Evolutionary conservation across 2,113 vertebrate genomes (phyloP).

Genomic region (Ictalurus furcatus): DNA sequence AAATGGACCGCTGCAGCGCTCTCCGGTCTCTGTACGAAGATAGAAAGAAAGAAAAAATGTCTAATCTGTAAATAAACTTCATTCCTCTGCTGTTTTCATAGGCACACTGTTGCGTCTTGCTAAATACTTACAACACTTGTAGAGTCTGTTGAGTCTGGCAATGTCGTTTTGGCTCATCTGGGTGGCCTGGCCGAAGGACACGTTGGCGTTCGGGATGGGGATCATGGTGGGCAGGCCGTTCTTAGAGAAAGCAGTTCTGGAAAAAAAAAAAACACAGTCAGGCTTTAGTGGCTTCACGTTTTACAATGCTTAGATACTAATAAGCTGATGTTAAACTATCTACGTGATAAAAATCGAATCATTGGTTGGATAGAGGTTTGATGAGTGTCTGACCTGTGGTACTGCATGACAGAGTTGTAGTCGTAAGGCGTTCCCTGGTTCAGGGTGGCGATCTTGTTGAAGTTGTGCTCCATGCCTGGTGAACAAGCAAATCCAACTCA

Average conservation of each 20-base stretch:
- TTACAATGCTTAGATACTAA: not conserved
- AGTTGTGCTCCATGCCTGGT: conserved; percentile 53
- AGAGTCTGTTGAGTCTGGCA: conserved; percentile 50
- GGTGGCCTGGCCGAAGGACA: conserved; percentile 37
- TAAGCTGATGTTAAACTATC: not conserved
- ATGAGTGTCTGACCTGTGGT: conserved; percentile 45
- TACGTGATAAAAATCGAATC: not conserved
- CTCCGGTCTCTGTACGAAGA: not conserved
- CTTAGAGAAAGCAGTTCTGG: conserved; percentile 56
- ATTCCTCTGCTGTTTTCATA: not conserved
- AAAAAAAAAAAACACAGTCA: not conserved
- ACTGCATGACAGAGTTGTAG: conserved; percentile 64
- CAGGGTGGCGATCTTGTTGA: conserved; percentile 54
- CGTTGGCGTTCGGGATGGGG: conserved; percentile 51
- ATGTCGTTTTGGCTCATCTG: conserved; percentile 57
- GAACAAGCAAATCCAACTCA: not conserved
- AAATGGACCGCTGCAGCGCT: not conserved
- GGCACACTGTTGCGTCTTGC: not conserved
- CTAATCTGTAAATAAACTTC: not conserved
- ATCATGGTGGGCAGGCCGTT: conserved; percentile 54
- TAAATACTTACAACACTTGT: conserved; percentile 49
- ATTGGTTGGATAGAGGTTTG: not conserved
- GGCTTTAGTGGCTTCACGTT: not conserved
- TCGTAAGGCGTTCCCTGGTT: conserved; percentile 60
- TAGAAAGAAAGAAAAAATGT: not conserved